A percentile compares a stretch with the other conserved stretches of the same genome.
These are phyloP conservation scores for Aleiodes sp. DNA, from an alignment of 1,140 invertebrate genomes.

Conservation along the genomic window DNA sequence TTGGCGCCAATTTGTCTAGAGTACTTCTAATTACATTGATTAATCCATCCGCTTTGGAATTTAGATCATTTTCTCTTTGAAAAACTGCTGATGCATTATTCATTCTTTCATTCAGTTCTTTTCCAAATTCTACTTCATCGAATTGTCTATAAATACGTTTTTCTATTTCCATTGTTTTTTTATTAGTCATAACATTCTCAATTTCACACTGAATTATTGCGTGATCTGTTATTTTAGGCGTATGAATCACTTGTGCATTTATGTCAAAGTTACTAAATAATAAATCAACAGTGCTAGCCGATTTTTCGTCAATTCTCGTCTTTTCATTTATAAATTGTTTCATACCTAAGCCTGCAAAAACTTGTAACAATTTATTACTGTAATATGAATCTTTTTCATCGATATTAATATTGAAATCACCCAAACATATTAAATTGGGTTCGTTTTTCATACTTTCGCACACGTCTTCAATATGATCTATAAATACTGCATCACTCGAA, in stretches of 20 bases:
- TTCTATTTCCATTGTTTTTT: too few relatives aligned
- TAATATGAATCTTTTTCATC: background rate
- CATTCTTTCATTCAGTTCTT: too few relatives aligned
- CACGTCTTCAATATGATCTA: slow-evolving; percentile 5
- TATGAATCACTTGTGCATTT: background rate
- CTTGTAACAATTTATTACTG: background rate
- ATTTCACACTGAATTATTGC: too few relatives aligned
- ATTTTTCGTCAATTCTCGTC: background rate
- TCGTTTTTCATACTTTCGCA: slow-evolving; percentile 17
- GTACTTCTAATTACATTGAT: too few relatives aligned
- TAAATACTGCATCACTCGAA: slow-evolving; percentile 17
- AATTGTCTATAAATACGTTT: too few relatives aligned
- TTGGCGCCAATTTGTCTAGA: background rate
- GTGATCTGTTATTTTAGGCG: too few relatives aligned
- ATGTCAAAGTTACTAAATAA: slow-evolving; percentile 7
- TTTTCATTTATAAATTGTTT: slow-evolving; percentile 8
- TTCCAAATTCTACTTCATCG: too few relatives aligned
- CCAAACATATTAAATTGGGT: background rate
- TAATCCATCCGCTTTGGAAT: too few relatives aligned
- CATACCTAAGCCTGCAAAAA: background rate
- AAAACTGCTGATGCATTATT: too few relatives aligned
- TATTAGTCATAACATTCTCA: too few relatives aligned
- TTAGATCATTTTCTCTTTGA: too few relatives aligned
- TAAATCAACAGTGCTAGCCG: slow-evolving; percentile 8
- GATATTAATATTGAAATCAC: slow-evolving; percentile 24